Evolutionary conservation across 2,888 invertebrate species (phyloP).

Genomic region (Acrocyrtus sp.): DNA sequence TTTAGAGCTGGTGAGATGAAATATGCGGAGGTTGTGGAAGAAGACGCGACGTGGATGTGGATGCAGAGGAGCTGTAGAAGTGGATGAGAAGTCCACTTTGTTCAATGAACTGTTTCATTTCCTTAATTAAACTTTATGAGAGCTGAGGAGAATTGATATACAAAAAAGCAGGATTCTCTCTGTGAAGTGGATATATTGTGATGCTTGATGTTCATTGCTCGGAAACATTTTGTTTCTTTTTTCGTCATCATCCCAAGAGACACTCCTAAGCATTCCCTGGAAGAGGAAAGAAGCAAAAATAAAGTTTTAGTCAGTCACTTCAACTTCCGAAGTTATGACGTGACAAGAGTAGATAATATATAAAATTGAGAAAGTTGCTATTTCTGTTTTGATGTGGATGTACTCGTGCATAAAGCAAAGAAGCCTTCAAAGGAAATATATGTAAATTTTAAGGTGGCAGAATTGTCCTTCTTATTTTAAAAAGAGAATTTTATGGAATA

Average conservation of each 20-base stretch:
- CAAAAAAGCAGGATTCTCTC: too few relatives aligned
- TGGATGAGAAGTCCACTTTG: constrained; percentile 23
- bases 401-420: too few relatives aligned
- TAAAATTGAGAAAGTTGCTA: too few relatives aligned
- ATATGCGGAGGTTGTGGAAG: neutral
- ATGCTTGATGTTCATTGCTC: neutral
- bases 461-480: too few relatives aligned
- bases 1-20: neutral
- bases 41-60: neutral
- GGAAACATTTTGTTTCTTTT: neutral
- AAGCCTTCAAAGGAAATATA: too few relatives aligned
- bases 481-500: too few relatives aligned
- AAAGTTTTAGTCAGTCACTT: neutral
- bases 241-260: neutral
- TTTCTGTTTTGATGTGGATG: too few relatives aligned
- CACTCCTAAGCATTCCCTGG: too few relatives aligned
- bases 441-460: too few relatives aligned
- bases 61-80: neutral
- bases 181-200: too few relatives aligned
- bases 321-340: neutral
- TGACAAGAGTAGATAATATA: too few relatives aligned
- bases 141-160: too few relatives aligned
- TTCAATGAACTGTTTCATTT: constrained; percentile 30
- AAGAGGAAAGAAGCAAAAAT: neutral
- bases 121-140: constrained; percentile 21